Base-by-base conservation (phyloP, 2,888 invertebrate genomes). In the Synanthedon formicaeformis region DNA sequence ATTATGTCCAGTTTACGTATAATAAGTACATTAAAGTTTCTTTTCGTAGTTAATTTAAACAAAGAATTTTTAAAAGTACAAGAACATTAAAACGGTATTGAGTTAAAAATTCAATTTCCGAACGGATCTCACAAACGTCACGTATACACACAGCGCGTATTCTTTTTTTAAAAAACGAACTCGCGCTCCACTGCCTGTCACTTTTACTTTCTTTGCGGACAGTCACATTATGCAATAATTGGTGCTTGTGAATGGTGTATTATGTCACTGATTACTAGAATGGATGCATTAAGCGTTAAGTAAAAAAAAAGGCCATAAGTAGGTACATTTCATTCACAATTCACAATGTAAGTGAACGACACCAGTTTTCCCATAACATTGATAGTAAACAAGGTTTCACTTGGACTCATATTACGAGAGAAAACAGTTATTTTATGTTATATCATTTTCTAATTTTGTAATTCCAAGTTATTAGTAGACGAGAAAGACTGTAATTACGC, bases 181-280 rank as follows among this genome's bases (percentile, higher is more conserved):
- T 58, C 65, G 75, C 78, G 81, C 67, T 75, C 66, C 65, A 72
- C 60, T 74, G 73, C 60, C 61, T 66, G 62, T 63, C 64, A 66
- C 78, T 80, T 73, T 82, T 81, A 83, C 84, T 83, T 83, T 81
- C 77, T 63, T 71, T 63, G 67, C 71, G 70, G 71, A 72, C 73
- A 68, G 72, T 74, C 69, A 63, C 65, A 62, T 83, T 75, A 76
- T 61, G 63, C 76, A 74, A 80, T 69, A 67, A 71, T 69, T 64
- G 67, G 65, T 71, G 67, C 73, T 71, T 66, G 64, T 70, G 64
- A 68, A 75, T 71, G 69, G 62, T 58, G 62, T 40, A 50, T 71
- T 72, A 72, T 73, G 72, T 66, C 69, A 66, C 66, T 56, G 57
- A 58, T 60, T 55, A 53, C 54, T 58, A 58, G 59, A 61, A 58